Evolutionary conservation across 2,888 invertebrate species (phyloP), one percentile per base, ranked within the genome.

Genomic region (Leptopilina syphax): DNA sequence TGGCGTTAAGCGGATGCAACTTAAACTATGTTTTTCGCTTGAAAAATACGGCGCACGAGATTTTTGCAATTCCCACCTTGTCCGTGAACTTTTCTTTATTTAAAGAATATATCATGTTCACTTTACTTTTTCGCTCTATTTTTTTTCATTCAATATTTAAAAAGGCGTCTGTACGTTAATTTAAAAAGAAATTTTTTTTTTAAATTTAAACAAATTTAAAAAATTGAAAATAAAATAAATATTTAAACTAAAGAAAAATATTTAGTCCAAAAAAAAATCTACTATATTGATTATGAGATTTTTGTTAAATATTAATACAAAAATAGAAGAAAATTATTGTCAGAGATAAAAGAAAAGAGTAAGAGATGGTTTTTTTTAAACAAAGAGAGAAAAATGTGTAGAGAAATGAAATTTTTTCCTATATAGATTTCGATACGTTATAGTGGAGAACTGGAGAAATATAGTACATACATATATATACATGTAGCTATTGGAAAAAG

Each of bases 1-100:
- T 27, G 12, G 24, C 12, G 10, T 18, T 68, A 50, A 68, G 68
- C 68, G 50, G 68, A 68, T 68, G 68, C 50, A 47, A 68, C 50
- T 68, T 50, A 50, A 68, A 68, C 50, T 9, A 47, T 68, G 50
- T 68, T 68, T 68, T 68, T 68, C 12, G 24, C 47, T 68, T 1
- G 50, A 34, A 68, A 68, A 68, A 68, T 68, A 50, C 68, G 18
- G 50, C 24, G 50, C 50, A 50, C 24, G 24, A 68, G 50, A 68
- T 34, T 34, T 68, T 50, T 68, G 12, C 24, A 24, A 50, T 24
- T 68, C n/a, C 47, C 68, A 50, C 12, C 68, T 68, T 18, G 24
- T 12, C 4, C 2, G 10, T 44, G 50, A 68, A 50, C 12, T 50
- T 50, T 68, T 50, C 50, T 7, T 10, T 50, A 12, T 34, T 34